Percentiles rank a stretch among this genome's conserved stretches.
These are phyloP conservation scores for Brachyptera putata DNA, from an alignment of 2,888 invertebrate genomes.

Conservation along the genomic window DNA sequence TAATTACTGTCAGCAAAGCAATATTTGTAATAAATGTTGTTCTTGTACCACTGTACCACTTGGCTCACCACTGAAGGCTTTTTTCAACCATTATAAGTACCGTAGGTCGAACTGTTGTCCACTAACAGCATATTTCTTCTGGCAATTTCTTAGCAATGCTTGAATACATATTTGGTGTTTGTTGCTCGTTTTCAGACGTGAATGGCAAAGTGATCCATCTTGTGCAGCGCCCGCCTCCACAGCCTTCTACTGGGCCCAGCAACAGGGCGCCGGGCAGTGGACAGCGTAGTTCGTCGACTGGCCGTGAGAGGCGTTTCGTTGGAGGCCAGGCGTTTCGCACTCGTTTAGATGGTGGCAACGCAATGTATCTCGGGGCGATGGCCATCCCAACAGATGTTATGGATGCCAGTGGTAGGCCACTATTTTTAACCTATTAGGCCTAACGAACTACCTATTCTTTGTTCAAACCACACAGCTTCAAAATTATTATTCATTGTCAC, in stretches of 20 bases:
- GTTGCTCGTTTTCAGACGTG: constrained; percentile 64
- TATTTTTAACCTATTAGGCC: neutral
- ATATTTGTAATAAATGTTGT: too few relatives aligned
- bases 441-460: too few relatives aligned
- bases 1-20: too few relatives aligned
- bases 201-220: constrained; percentile 90
- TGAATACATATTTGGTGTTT: too few relatives aligned
- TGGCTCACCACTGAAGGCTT: too few relatives aligned
- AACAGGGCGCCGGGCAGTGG: constrained; percentile 36
- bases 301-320: constrained; percentile 12
- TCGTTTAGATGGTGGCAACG: constrained; percentile 46
- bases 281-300: constrained; percentile 26
- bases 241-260: constrained; percentile 37
- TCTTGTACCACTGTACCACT: too few relatives aligned
- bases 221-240: constrained; percentile 82
- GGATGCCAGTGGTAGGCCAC: constrained; percentile 34
- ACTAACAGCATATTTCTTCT: too few relatives aligned
- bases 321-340: constrained; percentile 30
- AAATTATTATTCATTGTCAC: too few relatives aligned
- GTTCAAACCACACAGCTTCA: too few relatives aligned
- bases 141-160: too few relatives aligned
- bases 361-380: constrained; percentile 57
- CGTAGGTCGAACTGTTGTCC: too few relatives aligned
- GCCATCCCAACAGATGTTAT: constrained; percentile 51
- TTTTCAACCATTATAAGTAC: too few relatives aligned